Conservation (phyloP, 2,113 vertebrate species). For the Spea multiplicata region DNA sequence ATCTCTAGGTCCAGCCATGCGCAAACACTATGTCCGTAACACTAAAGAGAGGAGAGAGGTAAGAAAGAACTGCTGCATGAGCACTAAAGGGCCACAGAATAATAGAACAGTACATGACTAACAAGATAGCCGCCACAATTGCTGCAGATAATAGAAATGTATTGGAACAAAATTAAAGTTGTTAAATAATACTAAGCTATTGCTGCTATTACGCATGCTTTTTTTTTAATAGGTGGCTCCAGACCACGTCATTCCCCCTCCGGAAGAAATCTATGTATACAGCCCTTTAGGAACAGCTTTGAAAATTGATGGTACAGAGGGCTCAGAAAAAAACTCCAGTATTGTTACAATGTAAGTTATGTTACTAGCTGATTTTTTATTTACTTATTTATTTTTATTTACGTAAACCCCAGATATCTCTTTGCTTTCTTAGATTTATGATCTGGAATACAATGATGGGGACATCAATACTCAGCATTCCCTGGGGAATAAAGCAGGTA, state of each 20-base stretch:
- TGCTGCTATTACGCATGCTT: neutral
- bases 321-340: conserved; percentile 82
- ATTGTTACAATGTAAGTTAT: conserved; percentile 88
- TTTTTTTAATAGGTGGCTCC: conserved; percentile 77
- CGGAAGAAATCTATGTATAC: conserved; percentile 87
- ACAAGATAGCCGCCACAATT: too few relatives aligned
- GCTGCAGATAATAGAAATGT: too few relatives aligned
- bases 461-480: conserved; percentile 95
- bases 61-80: too few relatives aligned
- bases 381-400: too few relatives aligned
- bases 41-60: too few relatives aligned
- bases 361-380: neutral
- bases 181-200: neutral
- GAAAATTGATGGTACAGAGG: conserved; percentile 75
- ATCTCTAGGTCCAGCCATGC: too few relatives aligned
- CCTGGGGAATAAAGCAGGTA: conserved; percentile 98
- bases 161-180: too few relatives aligned
- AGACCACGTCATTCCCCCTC: conserved; percentile 86
- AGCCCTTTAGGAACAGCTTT: conserved; percentile 91
- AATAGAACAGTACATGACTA: too few relatives aligned
- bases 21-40: too few relatives aligned
- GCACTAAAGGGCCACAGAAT: too few relatives aligned
- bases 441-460: conserved; percentile 99
- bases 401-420: too few relatives aligned
- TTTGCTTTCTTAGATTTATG: conserved; percentile 77